Conservation (phyloP, 2,888 invertebrate species). For the Drosophila subquinaria region DNA sequence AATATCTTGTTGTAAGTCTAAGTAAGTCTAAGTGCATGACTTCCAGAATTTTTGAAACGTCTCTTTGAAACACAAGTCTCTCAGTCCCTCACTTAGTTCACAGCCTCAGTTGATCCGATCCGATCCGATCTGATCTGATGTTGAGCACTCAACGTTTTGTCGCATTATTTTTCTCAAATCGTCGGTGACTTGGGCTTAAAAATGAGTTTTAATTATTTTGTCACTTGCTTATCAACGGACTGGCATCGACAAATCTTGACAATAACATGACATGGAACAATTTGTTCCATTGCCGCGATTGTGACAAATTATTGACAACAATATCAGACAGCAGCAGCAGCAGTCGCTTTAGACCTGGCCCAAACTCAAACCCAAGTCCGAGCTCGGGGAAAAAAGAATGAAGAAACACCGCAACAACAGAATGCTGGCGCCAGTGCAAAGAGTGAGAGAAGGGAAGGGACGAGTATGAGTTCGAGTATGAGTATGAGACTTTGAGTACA, state of each 20-base stretch:
- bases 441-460: constrained; percentile 3
- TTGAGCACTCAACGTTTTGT: constrained; percentile 63
- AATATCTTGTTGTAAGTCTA: constrained; percentile 51
- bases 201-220: constrained; percentile 79
- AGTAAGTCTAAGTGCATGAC: constrained; percentile 63
- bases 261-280: constrained; percentile 84
- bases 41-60: constrained; percentile 46
- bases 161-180: constrained; percentile 37
- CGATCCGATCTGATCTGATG: constrained; percentile 20
- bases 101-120: constrained; percentile 1
- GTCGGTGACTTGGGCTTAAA: constrained; percentile 36
- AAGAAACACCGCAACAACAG: constrained; percentile 41
- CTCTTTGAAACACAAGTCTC: neutral
- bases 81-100: neutral
- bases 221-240: constrained; percentile 72
- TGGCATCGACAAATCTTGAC: constrained; percentile 76
- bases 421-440: constrained; percentile 62
- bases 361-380: constrained; percentile 17
- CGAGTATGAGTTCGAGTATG: constrained; percentile 2
- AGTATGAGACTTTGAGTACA: constrained; percentile 49
- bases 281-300: constrained; percentile 80
- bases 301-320: constrained; percentile 84
- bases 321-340: constrained; percentile 49
- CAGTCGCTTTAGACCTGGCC: constrained; percentile 37
- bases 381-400: constrained; percentile 13